These are phyloP conservation scores for Neelides folsomi DNA, from an alignment of 2,888 invertebrate genomes.

Conservation along the genomic window DNA sequence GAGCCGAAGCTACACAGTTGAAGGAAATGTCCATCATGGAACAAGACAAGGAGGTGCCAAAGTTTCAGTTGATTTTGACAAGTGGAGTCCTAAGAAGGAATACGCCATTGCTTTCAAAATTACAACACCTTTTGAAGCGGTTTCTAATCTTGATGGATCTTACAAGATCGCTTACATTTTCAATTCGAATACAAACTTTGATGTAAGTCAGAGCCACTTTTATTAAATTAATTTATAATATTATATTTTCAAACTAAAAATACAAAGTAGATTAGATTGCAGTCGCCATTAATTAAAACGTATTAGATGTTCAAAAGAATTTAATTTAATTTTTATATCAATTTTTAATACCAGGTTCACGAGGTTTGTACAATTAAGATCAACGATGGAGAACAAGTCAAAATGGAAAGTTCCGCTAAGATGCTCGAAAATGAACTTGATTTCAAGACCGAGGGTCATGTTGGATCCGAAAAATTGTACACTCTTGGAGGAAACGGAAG, in stretches of 20 bases:
- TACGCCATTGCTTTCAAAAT: constrained; percentile 21
- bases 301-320: not conserved
- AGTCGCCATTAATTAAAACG: not conserved
- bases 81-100: constrained; percentile 22
- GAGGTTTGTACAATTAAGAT: constrained; percentile 14
- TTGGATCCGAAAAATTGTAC: constrained; percentile 14
- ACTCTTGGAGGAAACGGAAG: constrained; percentile 18
- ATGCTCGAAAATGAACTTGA: constrained; percentile 25
- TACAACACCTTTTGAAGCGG: constrained; percentile 19
- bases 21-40: constrained; percentile 12
- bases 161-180: constrained; percentile 14
- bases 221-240: too few relatives aligned
- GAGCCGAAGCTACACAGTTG: constrained; percentile 12
- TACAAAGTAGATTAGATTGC: too few relatives aligned
- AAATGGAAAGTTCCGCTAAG: constrained; percentile 13
- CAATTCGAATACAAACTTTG: constrained; percentile 23
- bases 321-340: not conserved
- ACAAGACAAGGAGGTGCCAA: constrained; percentile 13
- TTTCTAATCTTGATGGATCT: constrained; percentile 15
- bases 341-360: not conserved
- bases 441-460: constrained; percentile 12
- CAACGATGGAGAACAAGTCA: constrained; percentile 18
- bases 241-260: too few relatives aligned
- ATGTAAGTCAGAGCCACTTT: constrained; percentile 7
- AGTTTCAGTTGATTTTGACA: constrained; percentile 20